Conservation (phyloP, 2,113 vertebrate genomes). For the Labeo catla region DNA sequence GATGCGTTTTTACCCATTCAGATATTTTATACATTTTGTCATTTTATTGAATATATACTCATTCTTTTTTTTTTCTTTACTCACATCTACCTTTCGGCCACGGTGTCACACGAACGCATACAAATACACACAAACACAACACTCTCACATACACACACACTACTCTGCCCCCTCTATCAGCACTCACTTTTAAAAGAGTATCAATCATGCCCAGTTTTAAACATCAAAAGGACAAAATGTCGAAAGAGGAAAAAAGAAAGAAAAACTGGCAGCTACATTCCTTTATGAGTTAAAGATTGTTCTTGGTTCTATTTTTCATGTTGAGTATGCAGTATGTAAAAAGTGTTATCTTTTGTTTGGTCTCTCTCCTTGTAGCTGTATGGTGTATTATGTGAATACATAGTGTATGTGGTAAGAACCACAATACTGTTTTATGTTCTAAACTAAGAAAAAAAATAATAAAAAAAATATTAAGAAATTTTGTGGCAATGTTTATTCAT, state of each 20-base stretch:
- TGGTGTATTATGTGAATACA: conserved; percentile 87
- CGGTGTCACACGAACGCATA: conserved; percentile 52
- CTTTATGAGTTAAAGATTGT: conserved; percentile 77
- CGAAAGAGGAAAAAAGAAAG: conserved; percentile 13
- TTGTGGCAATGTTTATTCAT: background rate
- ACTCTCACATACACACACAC: conserved; percentile 50
- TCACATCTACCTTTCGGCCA: conserved; percentile 43
- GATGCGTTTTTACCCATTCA: conserved; percentile 11
- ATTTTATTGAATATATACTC: conserved; percentile 58
- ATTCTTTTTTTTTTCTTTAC: conserved; percentile 45
- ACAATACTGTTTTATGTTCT: conserved; percentile 87
- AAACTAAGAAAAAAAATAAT: conserved; percentile 77
- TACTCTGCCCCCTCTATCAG: conserved; percentile 60
- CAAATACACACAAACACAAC: conserved; percentile 35
- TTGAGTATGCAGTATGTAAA: conserved; percentile 86
- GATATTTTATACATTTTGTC: conserved; percentile 63
- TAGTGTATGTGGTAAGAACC: conserved; percentile 82
- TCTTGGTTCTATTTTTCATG: conserved; percentile 77
- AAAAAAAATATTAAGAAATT: conserved; percentile 68
- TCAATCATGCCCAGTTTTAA: conserved; percentile 50
- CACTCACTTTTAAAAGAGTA: conserved; percentile 43
- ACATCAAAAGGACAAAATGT: conserved; percentile 46
- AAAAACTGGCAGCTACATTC: conserved; percentile 84
- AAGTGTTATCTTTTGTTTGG: conserved; percentile 81
- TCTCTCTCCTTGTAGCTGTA: conserved; percentile 85